phyloP scores from a whole-genome alignment of 1,140 invertebrate genomes.

The Procambarus clarkii region DNA sequence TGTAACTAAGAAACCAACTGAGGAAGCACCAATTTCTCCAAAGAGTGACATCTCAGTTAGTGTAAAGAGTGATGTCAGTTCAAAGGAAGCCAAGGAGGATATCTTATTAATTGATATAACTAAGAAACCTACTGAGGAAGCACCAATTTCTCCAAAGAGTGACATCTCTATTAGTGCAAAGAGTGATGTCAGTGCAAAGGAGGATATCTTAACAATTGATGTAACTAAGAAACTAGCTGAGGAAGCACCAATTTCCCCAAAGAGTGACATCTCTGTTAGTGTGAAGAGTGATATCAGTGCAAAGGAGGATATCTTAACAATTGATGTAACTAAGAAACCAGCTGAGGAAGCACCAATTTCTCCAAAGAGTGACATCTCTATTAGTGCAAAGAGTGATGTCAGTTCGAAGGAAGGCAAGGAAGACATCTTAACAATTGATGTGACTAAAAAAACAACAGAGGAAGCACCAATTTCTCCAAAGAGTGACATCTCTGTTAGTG shows the following conservation, averaged over 20 bases:
- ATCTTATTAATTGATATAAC: too few relatives aligned
- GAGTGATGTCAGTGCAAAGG: too few relatives aligned
- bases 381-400: constrained; percentile 37
- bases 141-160: too few relatives aligned
- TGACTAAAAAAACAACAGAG: neutral
- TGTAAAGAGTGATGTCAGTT: constrained; percentile 44
- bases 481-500: constrained; percentile 34
- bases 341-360: constrained; percentile 16
- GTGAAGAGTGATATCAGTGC: constrained; percentile 22
- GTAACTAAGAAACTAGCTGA: too few relatives aligned
- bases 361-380: constrained; percentile 20
- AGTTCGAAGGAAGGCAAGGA: constrained; percentile 18
- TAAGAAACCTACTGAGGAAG: too few relatives aligned
- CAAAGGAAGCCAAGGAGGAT: constrained; percentile 32
- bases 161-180: too few relatives aligned
- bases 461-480: constrained; percentile 27
- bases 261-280: constrained; percentile 38
- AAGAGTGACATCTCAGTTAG: constrained; percentile 58
- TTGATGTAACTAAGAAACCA: constrained; percentile 71
- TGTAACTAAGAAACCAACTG: constrained; percentile 59
- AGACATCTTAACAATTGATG: neutral
- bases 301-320: constrained; percentile 72
- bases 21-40: constrained; percentile 34
- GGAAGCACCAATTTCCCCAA: constrained; percentile 17
- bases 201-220: too few relatives aligned